phyloP scores from a whole-genome alignment of 2,888 invertebrate genomes.

The Hyposoter didymator region DNA sequence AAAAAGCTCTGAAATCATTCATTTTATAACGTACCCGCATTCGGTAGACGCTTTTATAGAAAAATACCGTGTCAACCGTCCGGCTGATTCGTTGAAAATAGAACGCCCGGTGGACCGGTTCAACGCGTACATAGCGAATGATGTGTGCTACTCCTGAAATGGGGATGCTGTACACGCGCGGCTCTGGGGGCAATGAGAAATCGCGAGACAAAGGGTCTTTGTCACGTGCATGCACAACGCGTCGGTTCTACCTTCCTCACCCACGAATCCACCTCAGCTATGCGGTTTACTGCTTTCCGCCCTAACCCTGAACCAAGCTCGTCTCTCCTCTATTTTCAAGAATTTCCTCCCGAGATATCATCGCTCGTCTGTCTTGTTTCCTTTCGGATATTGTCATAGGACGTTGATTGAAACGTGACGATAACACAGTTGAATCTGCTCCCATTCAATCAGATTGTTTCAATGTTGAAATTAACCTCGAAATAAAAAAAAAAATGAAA shows the following conservation, averaged over 20 bases:
- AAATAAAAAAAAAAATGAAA: slow-evolving; percentile 14
- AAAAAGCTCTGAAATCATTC: background rate
- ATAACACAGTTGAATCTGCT: background rate
- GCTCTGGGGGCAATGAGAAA: slow-evolving; percentile 46
- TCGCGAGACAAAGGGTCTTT: slow-evolving; percentile 71
- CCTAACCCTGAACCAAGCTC: background rate
- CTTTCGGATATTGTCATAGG: slow-evolving; percentile 5
- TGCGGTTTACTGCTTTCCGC: slow-evolving; percentile 15
- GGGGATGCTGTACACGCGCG: slow-evolving; percentile 40
- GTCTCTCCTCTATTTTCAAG: background rate
- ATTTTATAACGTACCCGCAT: background rate
- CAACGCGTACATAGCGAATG: slow-evolving; percentile 33
- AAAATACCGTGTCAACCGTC: background rate
- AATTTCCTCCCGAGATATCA: slow-evolving; percentile 11
- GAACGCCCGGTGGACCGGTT: slow-evolving; percentile 19
- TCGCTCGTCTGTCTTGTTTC: slow-evolving; percentile 14
- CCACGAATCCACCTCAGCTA: background rate
- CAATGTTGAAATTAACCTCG: background rate
- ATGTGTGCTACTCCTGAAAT: slow-evolving; percentile 24
- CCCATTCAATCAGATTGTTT: background rate
- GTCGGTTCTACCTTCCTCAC: slow-evolving; percentile 64
- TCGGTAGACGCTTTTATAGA: background rate
- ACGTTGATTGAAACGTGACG: background rate
- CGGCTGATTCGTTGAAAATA: background rate
- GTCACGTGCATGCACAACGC: slow-evolving; percentile 60